Base-by-base conservation (phyloP, 2,113 vertebrate species). In the Barnardius zonarius region DNA sequence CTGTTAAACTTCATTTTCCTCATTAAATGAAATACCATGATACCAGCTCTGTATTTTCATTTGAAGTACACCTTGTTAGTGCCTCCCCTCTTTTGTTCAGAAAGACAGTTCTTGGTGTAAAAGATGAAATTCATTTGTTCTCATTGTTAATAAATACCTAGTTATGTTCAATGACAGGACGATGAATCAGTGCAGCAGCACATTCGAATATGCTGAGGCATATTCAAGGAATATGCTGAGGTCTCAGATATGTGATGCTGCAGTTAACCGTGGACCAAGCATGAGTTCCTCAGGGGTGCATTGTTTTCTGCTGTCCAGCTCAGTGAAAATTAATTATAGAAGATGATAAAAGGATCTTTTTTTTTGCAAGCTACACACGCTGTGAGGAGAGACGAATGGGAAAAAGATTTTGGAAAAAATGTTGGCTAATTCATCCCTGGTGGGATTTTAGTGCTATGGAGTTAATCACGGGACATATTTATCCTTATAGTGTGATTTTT, bases 111-210 rank as follows among this genome's bases (percentile, higher is more conserved):
- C 43, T 88, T 78, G 64, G 30, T 0, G 0, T 68, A 77, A 35
- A 92, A 88, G 79, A 77, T 86, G 33, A 85, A 94, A 55, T 55
- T 23, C 57, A 67, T 86, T 90, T 90, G 79, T 78, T 86, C 52
- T 89, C 6, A 25, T 48, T 30, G 51, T 75, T 96, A 81, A 82
- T 90, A 90, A 92, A 55, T 68, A 81, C 52, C 49, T 46, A 64
- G 75, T 86, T 88, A 33, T 5, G 43, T 48, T 82, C 77, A 46
- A 2, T 91, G 86, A 75, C 83, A 93, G 55, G 80, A 49, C 64
- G 67, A 89, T 96, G 91, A 84, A 92, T 95, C 69, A 83, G 31
- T 66, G 88, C 68, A 92, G 88, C 76, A 77, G 62, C n/a, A 44
- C 3, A 2, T 61, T 39, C 33, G n/a, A 24, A 59, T n/a, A 59